phyloP scores from a whole-genome alignment of 2,888 invertebrate genomes.

The Orthonychiurus folsomi region DNA sequence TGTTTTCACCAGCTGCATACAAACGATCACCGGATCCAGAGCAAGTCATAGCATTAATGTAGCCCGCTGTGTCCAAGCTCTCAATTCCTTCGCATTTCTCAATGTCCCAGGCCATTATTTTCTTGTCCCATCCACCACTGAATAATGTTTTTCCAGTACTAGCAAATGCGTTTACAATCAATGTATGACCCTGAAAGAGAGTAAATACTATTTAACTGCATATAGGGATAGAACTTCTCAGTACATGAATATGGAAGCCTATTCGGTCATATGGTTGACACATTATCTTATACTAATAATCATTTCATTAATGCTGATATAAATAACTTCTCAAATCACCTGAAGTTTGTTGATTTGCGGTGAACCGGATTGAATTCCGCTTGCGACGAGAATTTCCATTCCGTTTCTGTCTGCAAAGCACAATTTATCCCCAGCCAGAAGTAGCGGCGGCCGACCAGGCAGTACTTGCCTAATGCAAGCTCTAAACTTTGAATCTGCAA shows the following conservation, averaged over 20 bases:
- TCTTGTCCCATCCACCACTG: constrained; percentile 49
- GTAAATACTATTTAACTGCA: no score
- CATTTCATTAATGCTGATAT: neutral
- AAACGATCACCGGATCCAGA: neutral
- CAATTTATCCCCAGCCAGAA: constrained; percentile 46
- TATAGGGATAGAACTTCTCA: no score
- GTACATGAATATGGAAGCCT: no score
- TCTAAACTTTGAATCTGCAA: constrained; percentile 1
- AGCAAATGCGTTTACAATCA: constrained; percentile 47
- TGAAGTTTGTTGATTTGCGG: constrained; percentile 6
- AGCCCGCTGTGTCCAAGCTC: constrained; percentile 41
- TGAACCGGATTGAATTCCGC: constrained; percentile 35
- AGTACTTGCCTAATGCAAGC: constrained; percentile 40
- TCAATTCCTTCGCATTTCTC: constrained; percentile 40
- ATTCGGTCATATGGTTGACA: neutral
- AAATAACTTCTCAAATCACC: neutral
- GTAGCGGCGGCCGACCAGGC: constrained; percentile 50
- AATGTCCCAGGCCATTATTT: constrained; percentile 47
- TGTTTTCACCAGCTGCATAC: neutral
- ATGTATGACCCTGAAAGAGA: constrained; percentile 44
- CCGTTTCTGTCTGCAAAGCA: constrained; percentile 50
- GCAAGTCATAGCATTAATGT: constrained; percentile 46
- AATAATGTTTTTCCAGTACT: constrained; percentile 43
- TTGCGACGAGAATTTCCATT: constrained; percentile 49
- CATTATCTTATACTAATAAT: neutral